These are phyloP conservation scores for Diaperis boleti DNA, from an alignment of 2,888 invertebrate species.

Conservation along the genomic window DNA sequence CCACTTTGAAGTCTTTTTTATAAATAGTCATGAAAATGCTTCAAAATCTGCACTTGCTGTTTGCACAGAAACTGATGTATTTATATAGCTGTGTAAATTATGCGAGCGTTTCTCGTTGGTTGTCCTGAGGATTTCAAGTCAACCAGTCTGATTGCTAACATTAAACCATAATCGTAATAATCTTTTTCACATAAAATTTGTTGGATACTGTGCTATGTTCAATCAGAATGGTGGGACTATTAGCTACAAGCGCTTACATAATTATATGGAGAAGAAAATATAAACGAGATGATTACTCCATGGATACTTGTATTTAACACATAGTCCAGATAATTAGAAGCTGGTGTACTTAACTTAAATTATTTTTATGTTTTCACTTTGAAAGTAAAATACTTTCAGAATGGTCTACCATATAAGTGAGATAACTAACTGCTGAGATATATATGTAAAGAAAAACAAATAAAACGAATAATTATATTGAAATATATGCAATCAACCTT, in stretches of 20 bases:
- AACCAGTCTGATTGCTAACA: neutral
- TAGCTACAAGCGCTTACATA: slow-evolving; percentile 4
- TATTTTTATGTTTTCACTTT: no score
- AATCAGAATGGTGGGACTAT: slow-evolving; percentile 10
- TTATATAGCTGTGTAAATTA: neutral
- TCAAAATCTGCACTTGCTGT: neutral
- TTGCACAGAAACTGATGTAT: neutral
- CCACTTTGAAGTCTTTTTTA: neutral
- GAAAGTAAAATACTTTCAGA: no score
- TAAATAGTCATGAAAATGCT: neutral
- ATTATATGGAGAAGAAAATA: neutral
- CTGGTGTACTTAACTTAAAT: no score
- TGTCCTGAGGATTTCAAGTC: neutral
- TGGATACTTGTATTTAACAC: neutral
- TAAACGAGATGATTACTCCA: neutral
- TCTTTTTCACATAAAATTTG: slow-evolving; percentile 10
- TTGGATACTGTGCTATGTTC: slow-evolving; percentile 6
- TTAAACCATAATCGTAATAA: slow-evolving; percentile 8
- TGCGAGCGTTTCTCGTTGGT: neutral
- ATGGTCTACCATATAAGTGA: no score
- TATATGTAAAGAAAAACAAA: no score
- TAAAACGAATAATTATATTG: no score
- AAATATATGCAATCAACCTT: no score
- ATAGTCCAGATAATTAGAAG: no score
- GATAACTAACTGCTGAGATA: no score